Percentiles rank a stretch among this genome's conserved stretches.
Evolutionary conservation across 2,797 vertebrate species (phyloP).

Genomic region (Channa striata): DNA sequence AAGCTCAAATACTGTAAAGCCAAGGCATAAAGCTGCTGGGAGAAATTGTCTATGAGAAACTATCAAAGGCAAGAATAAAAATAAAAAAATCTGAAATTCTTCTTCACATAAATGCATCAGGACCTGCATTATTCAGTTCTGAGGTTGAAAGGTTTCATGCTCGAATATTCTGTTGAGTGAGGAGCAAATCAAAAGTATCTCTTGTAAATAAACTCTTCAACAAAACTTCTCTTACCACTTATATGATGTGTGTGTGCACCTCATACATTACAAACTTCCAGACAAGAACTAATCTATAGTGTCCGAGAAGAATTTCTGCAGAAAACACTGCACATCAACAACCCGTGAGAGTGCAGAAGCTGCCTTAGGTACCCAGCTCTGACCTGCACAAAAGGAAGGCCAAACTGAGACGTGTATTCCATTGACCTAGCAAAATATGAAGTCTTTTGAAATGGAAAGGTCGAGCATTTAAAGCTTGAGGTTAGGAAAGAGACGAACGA

Average conservation of each 20-base stretch:
- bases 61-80: constrained; percentile 35
- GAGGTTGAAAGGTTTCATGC: constrained; percentile 16
- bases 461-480: constrained; percentile 14
- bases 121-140: constrained; percentile 34
- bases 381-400: constrained; percentile 63
- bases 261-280: constrained; percentile 21
- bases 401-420: constrained; percentile 53
- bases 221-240: constrained; percentile 30
- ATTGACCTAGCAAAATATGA: constrained; percentile 67
- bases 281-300: constrained; percentile 53
- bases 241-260: constrained; percentile 21
- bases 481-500: constrained; percentile 9
- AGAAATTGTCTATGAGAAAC: constrained; percentile 19
- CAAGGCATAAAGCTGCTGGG: constrained; percentile 15
- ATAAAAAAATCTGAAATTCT: constrained; percentile 45
- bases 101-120: constrained; percentile 6
- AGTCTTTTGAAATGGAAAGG: constrained; percentile 66
- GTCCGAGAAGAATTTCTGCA: constrained; percentile 47
- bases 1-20: constrained; percentile 35
- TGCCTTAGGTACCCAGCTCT: constrained; percentile 54
- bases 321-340: constrained; percentile 46
- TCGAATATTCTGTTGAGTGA: constrained; percentile 30
- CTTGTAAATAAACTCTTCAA: constrained; percentile 6
- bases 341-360: constrained; percentile 15
- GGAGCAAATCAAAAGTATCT: constrained; percentile 36